Base-by-base conservation (phyloP, 2,888 invertebrate genomes). In the Salpingus planirostris region DNA sequence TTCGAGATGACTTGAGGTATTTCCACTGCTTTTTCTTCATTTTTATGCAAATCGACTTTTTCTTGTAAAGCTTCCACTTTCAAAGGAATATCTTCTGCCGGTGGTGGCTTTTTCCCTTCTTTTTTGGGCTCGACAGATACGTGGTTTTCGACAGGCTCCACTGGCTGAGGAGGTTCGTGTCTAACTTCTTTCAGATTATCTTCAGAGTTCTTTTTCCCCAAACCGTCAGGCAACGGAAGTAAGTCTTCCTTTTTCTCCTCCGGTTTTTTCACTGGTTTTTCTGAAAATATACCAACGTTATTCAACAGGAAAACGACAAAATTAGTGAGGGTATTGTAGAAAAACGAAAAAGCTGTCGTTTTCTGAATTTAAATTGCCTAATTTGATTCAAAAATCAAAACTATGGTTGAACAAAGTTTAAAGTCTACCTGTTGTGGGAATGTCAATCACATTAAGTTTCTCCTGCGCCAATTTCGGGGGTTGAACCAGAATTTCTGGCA, bases 161-260 rank as follows among this genome's bases (percentile, higher is more conserved):
- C 53, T 25, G 65, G 61, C 41, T 66, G 56, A 21, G 65, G 60
- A 4, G 64, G 62, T 43, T 64, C 62, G 44, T 60, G 60, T 14
- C 60, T 50, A 7, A 60, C 43, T 21, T 61, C 59, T 24, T 68
- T 65, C 10, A n/a, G n/a, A n/a, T n/a, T n/a, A n/a, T n/a, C n/a
- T n/a, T n/a, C n/a, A n/a, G n/a, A n/a, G n/a, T n/a, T n/a, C n/a
- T n/a, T n/a, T n/a, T n/a, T n/a, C n/a, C n/a, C n/a, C n/a, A n/a
- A n/a, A n/a, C n/a, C n/a, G n/a, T n/a, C n/a, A n/a, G n/a, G n/a
- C n/a, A n/a, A n/a, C n/a, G n/a, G n/a, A n/a, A n/a, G n/a, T n/a
- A n/a, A n/a, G n/a, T n/a, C n/a, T n/a, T n/a, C n/a, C n/a, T n/a
- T n/a, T n/a, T n/a, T n/a, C n/a, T n/a, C n/a, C n/a, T n/a, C n/a